Base-by-base conservation (phyloP, 2,113 vertebrate species). In the Hemichromis elongatus region DNA sequence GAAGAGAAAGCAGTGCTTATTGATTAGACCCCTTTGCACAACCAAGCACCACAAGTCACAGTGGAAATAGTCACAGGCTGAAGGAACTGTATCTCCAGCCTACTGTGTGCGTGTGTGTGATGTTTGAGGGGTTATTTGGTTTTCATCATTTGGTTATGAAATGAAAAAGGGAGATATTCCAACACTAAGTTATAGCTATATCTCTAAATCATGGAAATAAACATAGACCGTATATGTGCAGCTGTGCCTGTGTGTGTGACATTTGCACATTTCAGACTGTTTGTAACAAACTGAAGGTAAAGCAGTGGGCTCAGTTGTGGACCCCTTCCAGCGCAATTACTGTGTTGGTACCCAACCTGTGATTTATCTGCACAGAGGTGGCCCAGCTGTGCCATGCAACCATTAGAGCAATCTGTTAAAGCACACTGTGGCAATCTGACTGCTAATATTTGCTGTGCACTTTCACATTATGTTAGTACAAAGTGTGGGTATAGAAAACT, bases 1-100 rank as follows among this genome's bases (percentile, higher is more conserved):
- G 89, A 95, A 93, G 84, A 95, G 95, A 95, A 94, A 96, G 91
- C 80, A 7, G n/a, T 79, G 81, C 68, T 87, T 85, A 86, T 86
- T 89, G 81, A 86, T 93, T 68, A 33, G 77, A 84, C 66, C 54
- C 57, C 85, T 88, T 40, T 28, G 9, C 56, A 90, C 59, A 42
- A 79, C 50, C 54, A 21, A 77, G 75, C 82, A 50, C 79, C 77
- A 70, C 40, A 81, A 86, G 80, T 81, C 79, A 89, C 84, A 83
- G 63, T 95, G 95, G 95, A 96, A 96, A 95, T 94, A 94, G 92
- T 91, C 33, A 30, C 80, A 82, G 5, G 80, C 59, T 89, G 55
- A 77, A 89, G 56, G 79, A 79, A 83, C 73, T 52, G 81, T 47
- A 73, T 86, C 53, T 73, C 9, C 81, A 26, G 10, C 19, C 73